Percentiles rank a stretch among this genome's conserved stretches.
These are phyloP conservation scores for Merluccius polli DNA, from an alignment of 2,797 vertebrate genomes.

Conservation along the genomic window DNA sequence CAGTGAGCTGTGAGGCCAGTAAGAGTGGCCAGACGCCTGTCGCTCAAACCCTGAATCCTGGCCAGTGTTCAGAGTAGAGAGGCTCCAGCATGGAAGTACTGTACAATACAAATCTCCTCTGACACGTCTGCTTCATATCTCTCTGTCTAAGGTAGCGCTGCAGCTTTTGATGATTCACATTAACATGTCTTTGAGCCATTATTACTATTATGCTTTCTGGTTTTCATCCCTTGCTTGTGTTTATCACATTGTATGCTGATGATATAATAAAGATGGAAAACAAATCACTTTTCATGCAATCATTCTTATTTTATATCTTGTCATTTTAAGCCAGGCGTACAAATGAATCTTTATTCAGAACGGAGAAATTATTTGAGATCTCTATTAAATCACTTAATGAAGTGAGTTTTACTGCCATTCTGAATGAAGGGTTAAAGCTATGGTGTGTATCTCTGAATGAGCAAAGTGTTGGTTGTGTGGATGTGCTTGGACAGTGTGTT, in stretches of 20 bases:
- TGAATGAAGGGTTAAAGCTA: not conserved
- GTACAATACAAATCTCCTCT: not conserved
- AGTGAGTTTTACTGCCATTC: not conserved
- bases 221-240: not conserved
- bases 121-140: not conserved
- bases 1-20: constrained; percentile 13
- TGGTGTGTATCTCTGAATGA: not conserved
- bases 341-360: too few relatives aligned
- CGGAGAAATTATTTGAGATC: too few relatives aligned
- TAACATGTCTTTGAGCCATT: not conserved
- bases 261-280: not conserved
- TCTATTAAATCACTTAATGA: not conserved
- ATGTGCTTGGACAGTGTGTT: too few relatives aligned
- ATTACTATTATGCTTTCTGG: not conserved
- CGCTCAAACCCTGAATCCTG: constrained; percentile 1
- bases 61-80: constrained; percentile 1
- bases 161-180: not conserved
- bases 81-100: not conserved
- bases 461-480: too few relatives aligned
- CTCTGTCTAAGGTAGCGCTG: not conserved
- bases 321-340: too few relatives aligned
- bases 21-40: not conserved
- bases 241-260: not conserved
- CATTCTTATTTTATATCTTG: not conserved
- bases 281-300: not conserved